These are phyloP conservation scores for Netta rufina DNA, from an alignment of 2,797 vertebrate species.

Conservation along the genomic window DNA sequence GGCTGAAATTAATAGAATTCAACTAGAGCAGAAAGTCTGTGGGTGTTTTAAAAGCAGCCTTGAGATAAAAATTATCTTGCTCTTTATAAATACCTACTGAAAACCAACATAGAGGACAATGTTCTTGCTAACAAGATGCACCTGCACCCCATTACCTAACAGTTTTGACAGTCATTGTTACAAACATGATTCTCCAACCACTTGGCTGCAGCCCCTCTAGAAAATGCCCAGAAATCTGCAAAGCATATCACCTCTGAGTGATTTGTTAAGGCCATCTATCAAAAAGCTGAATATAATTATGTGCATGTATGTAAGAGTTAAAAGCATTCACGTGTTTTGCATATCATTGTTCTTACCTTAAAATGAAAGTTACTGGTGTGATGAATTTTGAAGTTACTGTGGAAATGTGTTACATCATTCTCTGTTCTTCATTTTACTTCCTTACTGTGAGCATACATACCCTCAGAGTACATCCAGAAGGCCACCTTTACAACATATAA, in stretches of 20 bases:
- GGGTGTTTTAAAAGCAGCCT: conserved; percentile 47
- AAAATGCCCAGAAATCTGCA: neutral
- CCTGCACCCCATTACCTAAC: neutral
- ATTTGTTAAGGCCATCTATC: neutral
- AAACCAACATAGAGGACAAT: neutral
- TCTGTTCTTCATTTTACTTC: neutral
- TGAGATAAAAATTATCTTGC: neutral
- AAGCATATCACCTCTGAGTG: neutral
- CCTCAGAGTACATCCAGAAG: neutral
- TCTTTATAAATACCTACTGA: conserved; percentile 19
- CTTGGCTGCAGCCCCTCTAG: neutral
- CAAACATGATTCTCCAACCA: neutral
- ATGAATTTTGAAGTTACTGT: neutral
- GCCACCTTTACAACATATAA: neutral
- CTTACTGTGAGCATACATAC: neutral
- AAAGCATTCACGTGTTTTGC: neutral
- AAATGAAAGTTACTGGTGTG: neutral
- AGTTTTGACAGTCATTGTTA: conserved; percentile 3
- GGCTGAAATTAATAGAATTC: conserved; percentile 59
- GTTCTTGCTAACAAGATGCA: neutral
- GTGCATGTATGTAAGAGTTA: neutral
- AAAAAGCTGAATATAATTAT: neutral
- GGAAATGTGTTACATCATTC: neutral
- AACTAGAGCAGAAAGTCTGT: conserved; percentile 48
- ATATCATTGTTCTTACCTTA: neutral